These are phyloP conservation scores for Amaurobius ferox DNA, from an alignment of 2,888 invertebrate species.

Conservation along the genomic window DNA sequence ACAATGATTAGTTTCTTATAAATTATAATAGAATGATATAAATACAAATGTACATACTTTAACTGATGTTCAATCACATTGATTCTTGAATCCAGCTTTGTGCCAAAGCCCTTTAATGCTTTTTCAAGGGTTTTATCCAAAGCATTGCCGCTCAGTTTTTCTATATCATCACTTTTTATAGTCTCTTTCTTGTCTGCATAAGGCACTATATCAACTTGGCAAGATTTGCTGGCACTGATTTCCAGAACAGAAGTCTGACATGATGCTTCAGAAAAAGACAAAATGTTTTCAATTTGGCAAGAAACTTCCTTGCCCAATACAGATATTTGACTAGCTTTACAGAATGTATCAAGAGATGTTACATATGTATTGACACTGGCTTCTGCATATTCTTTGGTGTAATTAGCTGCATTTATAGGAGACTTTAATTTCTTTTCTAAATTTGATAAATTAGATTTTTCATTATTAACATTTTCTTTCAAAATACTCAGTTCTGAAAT, in stretches of 20 bases:
- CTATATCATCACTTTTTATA: not conserved
- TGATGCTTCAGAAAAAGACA: not conserved
- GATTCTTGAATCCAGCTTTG: slow-evolving; percentile 44
- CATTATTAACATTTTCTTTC: slow-evolving; percentile 51
- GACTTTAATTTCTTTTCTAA: not conserved
- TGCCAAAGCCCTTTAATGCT: slow-evolving; percentile 13
- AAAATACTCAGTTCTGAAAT: slow-evolving; percentile 51
- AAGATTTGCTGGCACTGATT: not conserved
- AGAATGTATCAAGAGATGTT: not conserved
- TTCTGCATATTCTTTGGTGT: not conserved
- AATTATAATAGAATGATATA: too few relatives aligned
- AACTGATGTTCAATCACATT: slow-evolving; percentile 49
- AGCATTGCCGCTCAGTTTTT: not conserved
- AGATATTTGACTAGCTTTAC: slow-evolving; percentile 8
- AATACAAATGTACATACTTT: slow-evolving; percentile 25
- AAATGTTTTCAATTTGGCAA: slow-evolving; percentile 37
- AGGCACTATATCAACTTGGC: slow-evolving; percentile 41
- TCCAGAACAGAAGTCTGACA: not conserved
- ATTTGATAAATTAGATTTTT: slow-evolving; percentile 43
- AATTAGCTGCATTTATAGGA: too few relatives aligned
- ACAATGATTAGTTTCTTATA: too few relatives aligned
- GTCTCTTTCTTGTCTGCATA: not conserved
- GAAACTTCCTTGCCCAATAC: not conserved
- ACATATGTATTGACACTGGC: slow-evolving; percentile 29
- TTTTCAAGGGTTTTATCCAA: slow-evolving; percentile 40